Percentiles rank a stretch among this genome's conserved stretches.
Conservation (phyloP, 92 coral and sea anemone species). For the Virgularia gustaviana region DNA sequence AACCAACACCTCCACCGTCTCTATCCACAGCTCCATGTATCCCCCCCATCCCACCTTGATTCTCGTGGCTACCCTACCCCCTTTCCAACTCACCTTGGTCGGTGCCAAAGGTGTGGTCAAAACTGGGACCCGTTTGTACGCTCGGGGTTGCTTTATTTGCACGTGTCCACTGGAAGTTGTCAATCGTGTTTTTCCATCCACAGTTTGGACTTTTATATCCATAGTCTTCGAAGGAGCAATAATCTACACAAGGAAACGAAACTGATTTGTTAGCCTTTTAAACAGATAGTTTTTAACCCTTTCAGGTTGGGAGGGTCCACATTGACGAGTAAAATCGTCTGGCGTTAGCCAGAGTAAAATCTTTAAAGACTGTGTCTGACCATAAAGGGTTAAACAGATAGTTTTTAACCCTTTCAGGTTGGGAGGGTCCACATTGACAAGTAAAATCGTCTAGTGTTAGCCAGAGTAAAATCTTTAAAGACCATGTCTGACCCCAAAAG, state of each 20-base stretch:
- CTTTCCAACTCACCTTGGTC: slow-evolving; percentile 53
- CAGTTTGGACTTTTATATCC: slow-evolving; percentile 49
- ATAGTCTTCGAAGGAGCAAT: slow-evolving; percentile 75
- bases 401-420: no score
- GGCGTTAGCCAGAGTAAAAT: no score
- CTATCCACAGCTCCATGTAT: neutral
- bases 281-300: no score
- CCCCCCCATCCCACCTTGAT: neutral
- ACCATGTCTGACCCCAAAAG: no score
- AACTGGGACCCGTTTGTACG: slow-evolving; percentile 67
- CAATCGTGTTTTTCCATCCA: slow-evolving; percentile 67
- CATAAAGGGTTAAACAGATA: no score
- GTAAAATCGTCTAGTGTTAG: no score
- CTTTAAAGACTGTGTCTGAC: no score
- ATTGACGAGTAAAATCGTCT: no score
- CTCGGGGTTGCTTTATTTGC: slow-evolving; percentile 69
- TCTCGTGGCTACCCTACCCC: neutral
- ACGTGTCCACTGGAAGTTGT: slow-evolving; percentile 73
- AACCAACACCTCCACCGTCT: no score
- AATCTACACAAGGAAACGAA: slow-evolving; percentile 42
- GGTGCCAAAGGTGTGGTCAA: slow-evolving; percentile 88
- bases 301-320: no score
- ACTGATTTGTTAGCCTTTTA: neutral
- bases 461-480: no score
- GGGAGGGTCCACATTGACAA: no score